These are phyloP conservation scores for Argya squamiceps DNA, from an alignment of 2,797 vertebrate genomes.

Conservation along the genomic window DNA sequence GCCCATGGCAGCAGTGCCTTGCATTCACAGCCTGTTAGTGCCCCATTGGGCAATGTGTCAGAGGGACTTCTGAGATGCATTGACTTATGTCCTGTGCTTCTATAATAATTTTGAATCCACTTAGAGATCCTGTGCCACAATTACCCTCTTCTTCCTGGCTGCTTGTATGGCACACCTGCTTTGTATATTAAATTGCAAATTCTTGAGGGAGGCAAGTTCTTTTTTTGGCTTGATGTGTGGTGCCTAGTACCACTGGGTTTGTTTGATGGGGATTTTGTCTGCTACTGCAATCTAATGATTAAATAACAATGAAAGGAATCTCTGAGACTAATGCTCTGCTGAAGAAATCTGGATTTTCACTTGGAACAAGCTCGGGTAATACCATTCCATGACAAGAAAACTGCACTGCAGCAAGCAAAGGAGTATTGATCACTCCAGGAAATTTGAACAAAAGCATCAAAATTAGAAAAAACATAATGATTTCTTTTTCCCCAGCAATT, in stretches of 20 bases:
- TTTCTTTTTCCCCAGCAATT: not conserved
- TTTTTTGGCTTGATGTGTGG: not conserved
- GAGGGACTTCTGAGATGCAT: not conserved
- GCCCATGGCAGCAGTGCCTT: accelerated
- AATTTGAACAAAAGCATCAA: not conserved
- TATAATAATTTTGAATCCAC: not conserved
- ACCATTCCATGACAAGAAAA: not conserved
- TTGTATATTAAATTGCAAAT: not conserved
- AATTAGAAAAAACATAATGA: not conserved
- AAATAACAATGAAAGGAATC: slow-evolving; percentile 25
- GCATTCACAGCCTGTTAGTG: not conserved
- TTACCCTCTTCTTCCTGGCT: not conserved
- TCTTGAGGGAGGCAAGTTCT: not conserved
- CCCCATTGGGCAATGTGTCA: accelerated
- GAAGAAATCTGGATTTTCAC: slow-evolving; percentile 15
- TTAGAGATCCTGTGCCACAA: not conserved
- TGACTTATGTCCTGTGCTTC: not conserved
- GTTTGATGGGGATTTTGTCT: not conserved
- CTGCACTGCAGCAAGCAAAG: not conserved
- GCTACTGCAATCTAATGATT: slow-evolving; percentile 4
- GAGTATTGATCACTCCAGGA: not conserved
- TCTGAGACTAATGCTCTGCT: not conserved
- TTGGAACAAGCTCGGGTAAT: not conserved
- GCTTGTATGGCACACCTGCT: not conserved
- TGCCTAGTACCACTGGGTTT: not conserved